Evolutionary conservation across 2,113 vertebrate species (phyloP).

Genomic region (Corydoras sp.): DNA sequence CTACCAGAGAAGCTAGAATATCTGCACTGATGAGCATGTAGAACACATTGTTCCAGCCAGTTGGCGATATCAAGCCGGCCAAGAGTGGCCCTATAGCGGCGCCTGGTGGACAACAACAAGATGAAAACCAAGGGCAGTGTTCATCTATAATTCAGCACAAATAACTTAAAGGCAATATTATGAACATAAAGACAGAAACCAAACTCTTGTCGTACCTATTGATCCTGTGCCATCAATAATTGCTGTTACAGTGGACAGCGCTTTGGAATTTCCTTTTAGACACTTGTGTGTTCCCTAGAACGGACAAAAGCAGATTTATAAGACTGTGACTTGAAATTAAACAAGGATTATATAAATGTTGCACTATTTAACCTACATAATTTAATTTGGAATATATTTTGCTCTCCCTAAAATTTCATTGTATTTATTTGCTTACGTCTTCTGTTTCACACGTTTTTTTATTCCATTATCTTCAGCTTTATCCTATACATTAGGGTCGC

Average conservation of each 20-base stretch:
- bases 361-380: no score
- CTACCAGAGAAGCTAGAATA: slow-evolving; percentile 83
- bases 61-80: slow-evolving; percentile 84
- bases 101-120: slow-evolving; percentile 57
- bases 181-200: neutral
- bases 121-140: no score
- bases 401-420: no score
- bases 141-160: neutral
- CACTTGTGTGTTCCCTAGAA: slow-evolving; percentile 88
- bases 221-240: slow-evolving; percentile 96
- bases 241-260: slow-evolving; percentile 87
- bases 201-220: slow-evolving; percentile 72
- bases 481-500: no score
- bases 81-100: slow-evolving; percentile 87
- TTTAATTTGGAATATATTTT: no score
- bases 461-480: no score
- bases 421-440: no score
- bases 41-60: slow-evolving; percentile 92
- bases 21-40: slow-evolving; percentile 92
- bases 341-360: no score
- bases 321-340: no score
- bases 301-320: neutral
- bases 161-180: neutral
- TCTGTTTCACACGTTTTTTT: no score
- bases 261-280: slow-evolving; percentile 86